These are phyloP conservation scores for Pygmarrhopalites habei DNA, from an alignment of 1,140 invertebrate species.

Conservation along the genomic window DNA sequence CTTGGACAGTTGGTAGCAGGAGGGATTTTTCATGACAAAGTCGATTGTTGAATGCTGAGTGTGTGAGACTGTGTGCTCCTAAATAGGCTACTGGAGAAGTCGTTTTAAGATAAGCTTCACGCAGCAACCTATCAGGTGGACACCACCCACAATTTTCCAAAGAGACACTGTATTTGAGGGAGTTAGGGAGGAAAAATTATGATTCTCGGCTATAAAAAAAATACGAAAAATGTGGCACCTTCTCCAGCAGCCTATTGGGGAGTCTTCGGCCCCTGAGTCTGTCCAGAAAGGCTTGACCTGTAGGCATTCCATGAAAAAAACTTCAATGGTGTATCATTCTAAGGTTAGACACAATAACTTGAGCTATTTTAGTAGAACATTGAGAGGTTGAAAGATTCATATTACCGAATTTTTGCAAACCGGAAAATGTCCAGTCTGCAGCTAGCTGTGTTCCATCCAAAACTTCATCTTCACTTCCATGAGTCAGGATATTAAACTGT, in stretches of 20 bases:
- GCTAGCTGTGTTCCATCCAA: conserved; percentile 85
- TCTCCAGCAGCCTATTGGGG: conserved; percentile 76
- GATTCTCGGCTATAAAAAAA: neutral
- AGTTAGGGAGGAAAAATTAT: too few relatives aligned
- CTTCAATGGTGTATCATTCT: too few relatives aligned
- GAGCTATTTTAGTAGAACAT: too few relatives aligned
- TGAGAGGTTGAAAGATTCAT: too few relatives aligned
- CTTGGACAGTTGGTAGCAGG: too few relatives aligned
- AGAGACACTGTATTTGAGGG: too few relatives aligned
- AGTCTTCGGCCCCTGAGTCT: conserved; percentile 73
- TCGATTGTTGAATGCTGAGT: conserved; percentile 22
- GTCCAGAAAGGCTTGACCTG: conserved; percentile 78
- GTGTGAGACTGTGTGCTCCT: conserved; percentile 40
- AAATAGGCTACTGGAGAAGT: conserved; percentile 47
- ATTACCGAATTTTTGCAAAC: conserved; percentile 90
- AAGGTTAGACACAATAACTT: too few relatives aligned
- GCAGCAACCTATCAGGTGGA: conserved; percentile 43
- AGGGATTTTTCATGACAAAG: too few relatives aligned
- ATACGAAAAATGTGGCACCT: conserved; percentile 54
- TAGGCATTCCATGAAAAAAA: too few relatives aligned
- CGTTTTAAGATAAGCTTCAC: conserved; percentile 38
- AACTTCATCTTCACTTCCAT: conserved; percentile 74
- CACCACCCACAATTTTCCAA: conserved; percentile 25
- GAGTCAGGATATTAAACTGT: conserved; percentile 87
- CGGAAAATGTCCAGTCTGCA: conserved; percentile 86